A percentile compares a stretch with the other conserved stretches of the same genome.
Evolutionary conservation across 2,888 invertebrate species (phyloP).

Genomic region (Caenorhabditis sp.): DNA sequence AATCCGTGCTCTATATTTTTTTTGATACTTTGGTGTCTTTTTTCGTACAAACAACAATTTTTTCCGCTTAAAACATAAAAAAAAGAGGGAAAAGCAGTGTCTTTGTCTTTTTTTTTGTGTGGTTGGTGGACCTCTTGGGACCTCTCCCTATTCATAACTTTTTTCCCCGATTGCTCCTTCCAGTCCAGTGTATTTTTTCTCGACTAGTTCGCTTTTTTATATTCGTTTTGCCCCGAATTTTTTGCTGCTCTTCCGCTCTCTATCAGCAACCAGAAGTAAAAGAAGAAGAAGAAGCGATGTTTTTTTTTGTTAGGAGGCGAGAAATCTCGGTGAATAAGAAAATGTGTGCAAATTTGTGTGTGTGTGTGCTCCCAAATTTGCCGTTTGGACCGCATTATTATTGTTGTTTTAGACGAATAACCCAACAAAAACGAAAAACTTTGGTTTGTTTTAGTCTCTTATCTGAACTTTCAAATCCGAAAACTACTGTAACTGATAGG

Average conservation of each 20-base stretch:
- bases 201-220: neutral
- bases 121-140: neutral
- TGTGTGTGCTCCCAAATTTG: neutral
- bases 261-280: neutral
- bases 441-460: neutral
- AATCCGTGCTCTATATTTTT: neutral
- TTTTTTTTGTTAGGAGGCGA: no score
- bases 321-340: neutral
- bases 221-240: neutral
- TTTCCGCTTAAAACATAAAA: neutral
- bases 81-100: neutral
- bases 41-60: neutral
- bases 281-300: no score
- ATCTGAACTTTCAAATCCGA: neutral
- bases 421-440: neutral
- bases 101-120: neutral
- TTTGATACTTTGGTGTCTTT: neutral
- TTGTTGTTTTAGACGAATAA: slow-evolving; percentile 1
- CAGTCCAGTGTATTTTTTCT: no score
- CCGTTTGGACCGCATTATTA: neutral
- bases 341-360: neutral
- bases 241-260: neutral
- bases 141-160: neutral
- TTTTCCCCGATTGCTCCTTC: neutral
- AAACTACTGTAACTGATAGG: no score